These are phyloP conservation scores for Dendrocopos noguchii DNA, from an alignment of 2,113 vertebrate species.

Conservation along the genomic window DNA sequence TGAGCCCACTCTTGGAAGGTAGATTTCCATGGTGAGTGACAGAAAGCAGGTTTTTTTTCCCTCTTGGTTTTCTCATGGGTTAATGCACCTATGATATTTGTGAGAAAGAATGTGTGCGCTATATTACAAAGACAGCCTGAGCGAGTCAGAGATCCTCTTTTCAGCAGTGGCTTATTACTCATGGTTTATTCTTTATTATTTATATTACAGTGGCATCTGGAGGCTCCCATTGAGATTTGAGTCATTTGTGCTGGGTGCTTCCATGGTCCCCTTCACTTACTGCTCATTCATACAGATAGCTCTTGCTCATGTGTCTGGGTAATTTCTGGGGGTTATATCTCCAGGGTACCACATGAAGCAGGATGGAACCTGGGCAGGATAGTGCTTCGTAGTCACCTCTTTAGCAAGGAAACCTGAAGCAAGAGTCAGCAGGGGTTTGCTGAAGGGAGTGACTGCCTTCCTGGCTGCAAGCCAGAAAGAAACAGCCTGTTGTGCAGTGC, in stretches of 20 bases:
- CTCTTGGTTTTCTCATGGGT: neutral
- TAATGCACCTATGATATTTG: constrained; percentile 8
- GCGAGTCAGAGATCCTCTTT: neutral
- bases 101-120: neutral
- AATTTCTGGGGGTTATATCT: neutral
- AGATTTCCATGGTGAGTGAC: neutral
- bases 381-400: neutral
- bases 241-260: neutral
- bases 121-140: neutral
- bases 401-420: neutral
- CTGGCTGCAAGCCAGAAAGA: neutral
- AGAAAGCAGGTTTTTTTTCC: neutral
- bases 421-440: neutral
- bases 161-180: constrained; percentile 35
- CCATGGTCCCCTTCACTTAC: neutral
- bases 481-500: neutral
- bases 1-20: neutral
- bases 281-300: neutral
- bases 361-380: neutral
- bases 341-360: neutral
- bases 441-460: neutral
- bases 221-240: neutral
- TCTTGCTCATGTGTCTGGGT: neutral
- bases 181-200: constrained; percentile 41
- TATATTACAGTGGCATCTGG: constrained; percentile 22